Conservation (phyloP, 2,113 vertebrate genomes). For the Zapus hudsonius region DNA sequence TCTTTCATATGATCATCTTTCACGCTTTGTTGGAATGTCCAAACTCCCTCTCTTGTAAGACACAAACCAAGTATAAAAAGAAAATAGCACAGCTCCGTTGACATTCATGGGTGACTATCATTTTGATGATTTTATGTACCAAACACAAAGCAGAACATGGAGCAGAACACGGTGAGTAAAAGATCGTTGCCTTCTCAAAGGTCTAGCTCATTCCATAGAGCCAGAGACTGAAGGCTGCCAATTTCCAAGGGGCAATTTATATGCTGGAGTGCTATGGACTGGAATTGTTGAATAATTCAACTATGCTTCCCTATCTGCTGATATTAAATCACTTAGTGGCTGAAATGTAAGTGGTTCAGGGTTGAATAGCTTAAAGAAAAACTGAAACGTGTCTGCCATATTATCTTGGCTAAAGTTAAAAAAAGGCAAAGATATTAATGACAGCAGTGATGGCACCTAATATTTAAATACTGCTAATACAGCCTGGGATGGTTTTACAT, state of each 20-base stretch:
- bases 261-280: constrained; percentile 15
- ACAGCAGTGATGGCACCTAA: background rate
- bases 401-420: constrained; percentile 18
- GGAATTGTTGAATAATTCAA: constrained; percentile 41
- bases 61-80: background rate
- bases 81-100: constrained; percentile 2
- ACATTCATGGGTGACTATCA: constrained; percentile 62
- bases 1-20: background rate
- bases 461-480: background rate
- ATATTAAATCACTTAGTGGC: constrained; percentile 13
- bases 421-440: background rate
- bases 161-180: constrained; percentile 48
- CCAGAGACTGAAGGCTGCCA: background rate
- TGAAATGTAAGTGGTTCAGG: constrained; percentile 2
- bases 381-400: background rate
- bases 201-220: background rate
- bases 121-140: constrained; percentile 46
- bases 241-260: background rate
- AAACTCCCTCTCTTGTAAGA: background rate
- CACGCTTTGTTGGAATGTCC: background rate
- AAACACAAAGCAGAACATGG: background rate
- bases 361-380: constrained; percentile 25
- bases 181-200: constrained; percentile 44
- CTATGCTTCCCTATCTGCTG: background rate
- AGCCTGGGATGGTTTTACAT: background rate